These are phyloP conservation scores for Nymphicus hollandicus DNA, from an alignment of 2,113 vertebrate genomes.

Conservation along the genomic window DNA sequence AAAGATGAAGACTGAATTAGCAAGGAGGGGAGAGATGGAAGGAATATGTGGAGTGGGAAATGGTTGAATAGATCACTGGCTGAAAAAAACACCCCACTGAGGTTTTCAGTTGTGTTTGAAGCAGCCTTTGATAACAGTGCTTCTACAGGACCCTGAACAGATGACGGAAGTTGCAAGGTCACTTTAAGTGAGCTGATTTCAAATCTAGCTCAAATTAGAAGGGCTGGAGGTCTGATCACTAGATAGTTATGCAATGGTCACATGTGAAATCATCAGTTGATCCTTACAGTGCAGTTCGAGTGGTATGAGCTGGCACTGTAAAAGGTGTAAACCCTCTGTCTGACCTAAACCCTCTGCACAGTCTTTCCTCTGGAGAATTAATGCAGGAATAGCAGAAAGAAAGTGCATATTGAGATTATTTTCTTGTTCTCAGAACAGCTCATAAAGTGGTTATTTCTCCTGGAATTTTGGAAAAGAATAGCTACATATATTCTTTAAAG, in stretches of 20 bases:
- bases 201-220: background rate
- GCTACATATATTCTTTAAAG: background rate
- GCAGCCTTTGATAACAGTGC: background rate
- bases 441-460: background rate
- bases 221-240: background rate
- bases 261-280: background rate
- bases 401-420: background rate
- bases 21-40: background rate
- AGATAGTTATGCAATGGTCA: background rate
- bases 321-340: background rate
- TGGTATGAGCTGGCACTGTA: background rate
- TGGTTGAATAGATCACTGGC: background rate
- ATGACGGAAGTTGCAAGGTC: background rate
- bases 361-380: background rate
- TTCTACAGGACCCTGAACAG: background rate
- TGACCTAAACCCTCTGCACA: background rate
- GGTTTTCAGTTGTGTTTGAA: background rate
- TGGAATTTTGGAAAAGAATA: background rate
- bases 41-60: background rate
- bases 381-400: background rate
- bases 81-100: fast-evolving
- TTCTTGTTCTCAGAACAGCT: background rate
- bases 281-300: fast-evolving
- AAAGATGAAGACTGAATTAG: background rate
- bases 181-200: background rate